Conservation (phyloP, 2,797 vertebrate species). For the Nannoperca obscura region DNA sequence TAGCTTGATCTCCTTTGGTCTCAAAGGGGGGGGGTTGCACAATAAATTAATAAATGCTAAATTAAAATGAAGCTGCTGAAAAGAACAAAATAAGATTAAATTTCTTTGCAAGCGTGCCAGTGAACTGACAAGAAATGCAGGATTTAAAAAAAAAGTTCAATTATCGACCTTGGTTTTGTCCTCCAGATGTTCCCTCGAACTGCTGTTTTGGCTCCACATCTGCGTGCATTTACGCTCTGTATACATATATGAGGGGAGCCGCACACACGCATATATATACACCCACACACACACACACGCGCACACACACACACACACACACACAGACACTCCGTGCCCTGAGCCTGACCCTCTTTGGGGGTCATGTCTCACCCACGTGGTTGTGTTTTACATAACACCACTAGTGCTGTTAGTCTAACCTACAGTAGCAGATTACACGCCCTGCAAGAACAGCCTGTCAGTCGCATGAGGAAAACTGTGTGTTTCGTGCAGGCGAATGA, state of each 20-base stretch:
- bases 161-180: not conserved
- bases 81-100: not conserved
- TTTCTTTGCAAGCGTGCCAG: not conserved
- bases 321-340: conserved; percentile 9
- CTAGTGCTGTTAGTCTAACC: conserved; percentile 54
- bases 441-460: conserved; percentile 8
- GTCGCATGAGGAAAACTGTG: conserved; percentile 5
- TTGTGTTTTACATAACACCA: conserved; percentile 71
- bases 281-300: no score
- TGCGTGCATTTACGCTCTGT: conserved; percentile 34
- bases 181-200: conserved; percentile 33
- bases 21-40: not conserved
- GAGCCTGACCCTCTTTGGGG: conserved; percentile 57
- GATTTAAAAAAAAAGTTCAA: no score
- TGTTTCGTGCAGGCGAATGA: conserved; percentile 17
- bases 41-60: not conserved
- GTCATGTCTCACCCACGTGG: conserved; percentile 66
- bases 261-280: no score
- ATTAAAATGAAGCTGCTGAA: not conserved
- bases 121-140: not conserved
- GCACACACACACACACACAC: conserved; percentile 5
- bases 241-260: no score
- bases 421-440: conserved; percentile 42
- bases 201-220: conserved; percentile 43
- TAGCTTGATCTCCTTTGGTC: not conserved